phyloP scores from a whole-genome alignment of 1,140 invertebrate species.

The Anastrepha ludens region DNA sequence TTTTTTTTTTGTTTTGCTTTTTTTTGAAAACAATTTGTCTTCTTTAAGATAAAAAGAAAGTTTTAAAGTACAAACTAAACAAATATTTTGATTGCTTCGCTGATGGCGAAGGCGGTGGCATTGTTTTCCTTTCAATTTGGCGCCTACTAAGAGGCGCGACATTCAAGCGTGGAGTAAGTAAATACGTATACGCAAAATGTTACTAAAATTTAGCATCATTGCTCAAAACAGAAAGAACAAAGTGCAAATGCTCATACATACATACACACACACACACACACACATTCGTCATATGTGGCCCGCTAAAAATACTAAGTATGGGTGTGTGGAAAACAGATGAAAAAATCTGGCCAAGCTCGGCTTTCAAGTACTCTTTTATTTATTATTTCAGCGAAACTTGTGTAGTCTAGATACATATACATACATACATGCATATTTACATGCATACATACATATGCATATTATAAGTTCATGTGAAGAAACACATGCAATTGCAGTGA shows the following conservation, averaged over 20 bases:
- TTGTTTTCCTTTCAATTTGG: not conserved
- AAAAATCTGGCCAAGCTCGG: conserved; percentile 4
- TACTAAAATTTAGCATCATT: not conserved
- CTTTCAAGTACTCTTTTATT: not conserved
- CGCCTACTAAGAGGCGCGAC: not conserved
- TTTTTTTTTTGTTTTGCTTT: too few species aligned
- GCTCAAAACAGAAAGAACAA: not conserved
- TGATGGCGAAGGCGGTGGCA: too few species aligned
- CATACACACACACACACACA: not conserved
- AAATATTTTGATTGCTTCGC: too few species aligned
- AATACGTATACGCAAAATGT: not conserved
- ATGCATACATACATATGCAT: not conserved
- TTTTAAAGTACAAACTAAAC: too few species aligned
- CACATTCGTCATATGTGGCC: too few species aligned
- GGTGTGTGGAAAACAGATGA: not conserved
- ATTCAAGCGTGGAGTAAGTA: not conserved
- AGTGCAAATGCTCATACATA: not conserved
- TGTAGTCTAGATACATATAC: not conserved
- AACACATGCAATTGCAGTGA: not conserved
- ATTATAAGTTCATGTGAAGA: too few species aligned
- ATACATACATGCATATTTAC: not conserved
- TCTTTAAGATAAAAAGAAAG: too few species aligned
- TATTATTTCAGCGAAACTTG: not conserved
- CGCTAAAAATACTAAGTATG: too few species aligned
- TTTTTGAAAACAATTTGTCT: too few species aligned